These are phyloP conservation scores for Hemichromis elongatus DNA, from an alignment of 2,113 vertebrate species.

Conservation along the genomic window DNA sequence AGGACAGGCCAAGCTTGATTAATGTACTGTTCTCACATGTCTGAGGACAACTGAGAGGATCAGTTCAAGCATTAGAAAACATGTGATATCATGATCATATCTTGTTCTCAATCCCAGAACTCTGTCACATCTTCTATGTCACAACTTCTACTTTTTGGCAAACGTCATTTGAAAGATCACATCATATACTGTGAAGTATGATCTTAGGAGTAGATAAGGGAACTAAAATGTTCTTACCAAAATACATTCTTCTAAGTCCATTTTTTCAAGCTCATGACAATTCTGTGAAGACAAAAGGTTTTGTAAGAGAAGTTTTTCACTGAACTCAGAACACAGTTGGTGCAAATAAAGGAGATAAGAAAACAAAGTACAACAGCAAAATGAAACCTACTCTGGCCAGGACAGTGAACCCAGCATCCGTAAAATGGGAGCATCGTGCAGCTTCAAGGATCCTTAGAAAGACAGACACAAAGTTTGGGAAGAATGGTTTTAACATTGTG, in stretches of 20 bases:
- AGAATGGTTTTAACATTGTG: neutral
- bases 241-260: slow-evolving; percentile 93
- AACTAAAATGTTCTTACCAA: slow-evolving; percentile 76
- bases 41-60: neutral
- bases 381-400: slow-evolving; percentile 81
- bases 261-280: slow-evolving; percentile 92
- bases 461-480: neutral
- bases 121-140: neutral
- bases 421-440: slow-evolving; percentile 88
- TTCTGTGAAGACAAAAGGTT: slow-evolving; percentile 66
- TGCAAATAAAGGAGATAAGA: neutral
- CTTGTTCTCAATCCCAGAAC: neutral
- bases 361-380: neutral
- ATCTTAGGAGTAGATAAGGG: neutral
- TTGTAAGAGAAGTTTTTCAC: neutral
- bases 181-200: neutral
- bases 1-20: slow-evolving; percentile 23
- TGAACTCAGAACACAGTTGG: neutral
- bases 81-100: neutral
- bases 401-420: slow-evolving; percentile 87
- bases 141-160: neutral
- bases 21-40: slow-evolving; percentile 7
- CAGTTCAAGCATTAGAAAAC: neutral
- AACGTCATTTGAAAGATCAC: neutral
- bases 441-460: slow-evolving; percentile 86